A percentile compares a stretch with the other conserved stretches of the same genome.
phyloP scores from a whole-genome alignment of 2,888 invertebrate genomes.

The Folsomia candida region DNA sequence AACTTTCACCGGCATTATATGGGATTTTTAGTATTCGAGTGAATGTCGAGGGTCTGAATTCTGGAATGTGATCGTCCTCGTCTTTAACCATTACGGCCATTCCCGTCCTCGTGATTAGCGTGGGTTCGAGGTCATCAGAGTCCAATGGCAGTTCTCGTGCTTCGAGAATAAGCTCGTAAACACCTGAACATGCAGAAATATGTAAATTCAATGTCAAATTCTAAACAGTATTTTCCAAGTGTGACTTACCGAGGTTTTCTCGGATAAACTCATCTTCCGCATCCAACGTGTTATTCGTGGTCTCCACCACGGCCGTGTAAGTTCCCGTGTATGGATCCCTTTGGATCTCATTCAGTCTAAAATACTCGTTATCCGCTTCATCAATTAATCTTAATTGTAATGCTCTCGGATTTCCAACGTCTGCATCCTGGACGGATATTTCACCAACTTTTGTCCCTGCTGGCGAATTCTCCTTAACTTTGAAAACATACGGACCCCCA shows the following conservation, averaged over 20 bases:
- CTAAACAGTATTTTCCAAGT: too few relatives aligned
- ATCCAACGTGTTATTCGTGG: slow-evolving; percentile 67
- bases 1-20: slow-evolving; percentile 43
- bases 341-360: slow-evolving; percentile 57
- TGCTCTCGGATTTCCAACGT: slow-evolving; percentile 69
- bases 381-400: slow-evolving; percentile 65
- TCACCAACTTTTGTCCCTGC: slow-evolving; percentile 64
- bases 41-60: slow-evolving; percentile 41
- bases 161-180: slow-evolving; percentile 48
- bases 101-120: slow-evolving; percentile 44
- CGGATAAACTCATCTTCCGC: slow-evolving; percentile 71
- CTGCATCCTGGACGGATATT: slow-evolving; percentile 70
- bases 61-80: slow-evolving; percentile 71
- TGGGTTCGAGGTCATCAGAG: slow-evolving; percentile 46
- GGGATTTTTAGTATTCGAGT: slow-evolving; percentile 42
- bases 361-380: slow-evolving; percentile 68
- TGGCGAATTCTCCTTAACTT: slow-evolving; percentile 68
- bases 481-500: slow-evolving; percentile 68
- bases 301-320: slow-evolving; percentile 59
- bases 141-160: slow-evolving; percentile 47
- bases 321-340: slow-evolving; percentile 57
- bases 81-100: slow-evolving; percentile 77
- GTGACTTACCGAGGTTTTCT: slow-evolving; percentile 73
- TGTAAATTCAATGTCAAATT: too few relatives aligned
- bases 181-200: slow-evolving; percentile 28